Percentiles rank a stretch among this genome's conserved stretches.
Conservation (phyloP, 2,113 vertebrate species). For the Megaceryle torquata region DNA sequence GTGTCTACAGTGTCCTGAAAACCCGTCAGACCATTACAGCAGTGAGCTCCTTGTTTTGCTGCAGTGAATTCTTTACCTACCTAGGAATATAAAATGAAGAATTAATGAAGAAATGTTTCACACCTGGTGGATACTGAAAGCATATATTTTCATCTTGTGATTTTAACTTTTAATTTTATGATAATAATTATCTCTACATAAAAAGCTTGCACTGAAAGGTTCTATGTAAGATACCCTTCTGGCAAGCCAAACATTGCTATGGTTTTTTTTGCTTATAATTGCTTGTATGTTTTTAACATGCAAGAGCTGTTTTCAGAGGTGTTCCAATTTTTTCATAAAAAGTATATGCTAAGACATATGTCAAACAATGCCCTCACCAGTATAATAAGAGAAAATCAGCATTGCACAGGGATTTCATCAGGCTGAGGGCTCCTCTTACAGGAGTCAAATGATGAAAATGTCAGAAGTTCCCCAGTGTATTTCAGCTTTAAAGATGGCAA, state of each 20-base stretch:
- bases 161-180: background rate
- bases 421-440: slow-evolving; percentile 4
- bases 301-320: background rate
- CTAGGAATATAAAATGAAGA: background rate
- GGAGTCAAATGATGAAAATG: slow-evolving; percentile 51
- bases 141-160: background rate
- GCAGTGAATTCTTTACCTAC: background rate
- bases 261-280: background rate
- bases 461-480: background rate
- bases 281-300: background rate
- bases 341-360: background rate
- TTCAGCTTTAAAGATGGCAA: slow-evolving; percentile 38
- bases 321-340: background rate
- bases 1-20: background rate
- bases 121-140: background rate
- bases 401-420: slow-evolving; percentile 35
- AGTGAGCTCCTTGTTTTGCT: background rate
- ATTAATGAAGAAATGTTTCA: background rate
- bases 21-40: background rate
- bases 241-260: background rate
- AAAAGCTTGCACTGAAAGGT: background rate
- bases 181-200: background rate
- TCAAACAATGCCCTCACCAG: slow-evolving; percentile 16
- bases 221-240: background rate
- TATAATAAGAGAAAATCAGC: slow-evolving; percentile 43